Conservation (phyloP, 2,888 invertebrate species). For the Blera fallax region DNA sequence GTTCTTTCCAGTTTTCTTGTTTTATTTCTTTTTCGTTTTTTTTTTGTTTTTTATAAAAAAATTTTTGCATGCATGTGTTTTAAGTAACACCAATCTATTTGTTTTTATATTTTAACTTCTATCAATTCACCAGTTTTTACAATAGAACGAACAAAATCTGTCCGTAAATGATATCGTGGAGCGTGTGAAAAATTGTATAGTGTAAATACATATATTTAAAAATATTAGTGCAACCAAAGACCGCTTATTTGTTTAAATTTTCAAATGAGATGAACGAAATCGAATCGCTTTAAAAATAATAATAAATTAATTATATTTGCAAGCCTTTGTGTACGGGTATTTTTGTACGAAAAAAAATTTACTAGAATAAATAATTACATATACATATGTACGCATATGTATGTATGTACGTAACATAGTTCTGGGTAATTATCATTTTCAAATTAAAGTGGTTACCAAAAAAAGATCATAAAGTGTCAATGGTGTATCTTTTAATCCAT, state of each 20-base stretch:
- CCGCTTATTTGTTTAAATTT: slow-evolving; percentile 3
- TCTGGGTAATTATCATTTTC: slow-evolving; percentile 16
- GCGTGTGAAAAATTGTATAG: not conserved
- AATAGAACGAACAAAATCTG: not conserved
- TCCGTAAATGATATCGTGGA: not conserved
- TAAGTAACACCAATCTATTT: not conserved
- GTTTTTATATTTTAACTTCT: not conserved
- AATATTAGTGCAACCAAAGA: slow-evolving; percentile 19
- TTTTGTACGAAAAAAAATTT: slow-evolving; percentile 7
- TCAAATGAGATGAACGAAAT: no score
- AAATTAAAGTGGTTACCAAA: not conserved
- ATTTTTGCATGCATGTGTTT: not conserved
- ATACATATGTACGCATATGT: no score
- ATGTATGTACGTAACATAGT: not conserved
- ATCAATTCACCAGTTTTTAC: not conserved
- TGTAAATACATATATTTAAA: slow-evolving; percentile 1
- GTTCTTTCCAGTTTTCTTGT: slow-evolving; percentile 40
- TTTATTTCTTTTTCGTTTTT: slow-evolving; percentile 17
- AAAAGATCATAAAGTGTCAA: not conserved
- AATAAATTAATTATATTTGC: not conserved
- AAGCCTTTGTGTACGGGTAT: slow-evolving; percentile 17
- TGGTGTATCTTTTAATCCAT: not conserved
- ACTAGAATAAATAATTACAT: not conserved
- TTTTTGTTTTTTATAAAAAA: slow-evolving; percentile 5
- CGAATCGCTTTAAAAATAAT: not conserved